Evolutionary conservation across 2,888 invertebrate species (phyloP), one percentile per base, ranked within the genome.

Genomic region (Orthonychiurus folsomi): DNA sequence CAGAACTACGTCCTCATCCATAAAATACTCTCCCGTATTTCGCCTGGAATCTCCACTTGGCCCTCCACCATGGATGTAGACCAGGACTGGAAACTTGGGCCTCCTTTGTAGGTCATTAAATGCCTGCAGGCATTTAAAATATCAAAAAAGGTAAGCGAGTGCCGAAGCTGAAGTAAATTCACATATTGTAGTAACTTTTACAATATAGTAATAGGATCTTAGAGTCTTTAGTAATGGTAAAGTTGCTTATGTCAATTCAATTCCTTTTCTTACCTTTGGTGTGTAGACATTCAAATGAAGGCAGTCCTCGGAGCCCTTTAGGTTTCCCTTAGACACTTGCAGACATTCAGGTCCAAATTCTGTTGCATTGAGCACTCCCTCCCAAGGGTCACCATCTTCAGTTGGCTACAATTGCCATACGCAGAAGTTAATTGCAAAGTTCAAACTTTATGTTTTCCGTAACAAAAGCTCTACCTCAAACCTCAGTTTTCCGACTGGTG

Each of bases 211-310:
- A n/a, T n/a, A n/a, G n/a, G n/a, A n/a, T n/a, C n/a, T n/a, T n/a
- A n/a, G n/a, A n/a, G n/a, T n/a, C n/a, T n/a, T n/a, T n/a, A n/a
- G n/a, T 37, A 37, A 37, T 37, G 37, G 37, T 37, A 37, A 37
- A 37, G 5, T n/a, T n/a, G n/a, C n/a, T n/a, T n/a, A n/a, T n/a
- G n/a, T n/a, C n/a, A n/a, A n/a, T n/a, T n/a, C n/a, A n/a, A n/a
- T n/a, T n/a, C n/a, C n/a, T n/a, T n/a, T n/a, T n/a, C n/a, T 50
- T 59, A 59, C 59, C 15, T 50, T 47, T 12, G 59, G 59, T 9
- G 59, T 59, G 21, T 23, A 59, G n/a, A 59, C 59, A 23, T 50
- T 59, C 20, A 59, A 12, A 50, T 59, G 52, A 9, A 59, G 50
- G 21, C 59, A 59, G 20, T 59, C 59, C 50, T 59, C 59, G 5